Base-by-base conservation (phyloP, 1,140 invertebrate genomes). In the Anadara kagoshimensis region DNA sequence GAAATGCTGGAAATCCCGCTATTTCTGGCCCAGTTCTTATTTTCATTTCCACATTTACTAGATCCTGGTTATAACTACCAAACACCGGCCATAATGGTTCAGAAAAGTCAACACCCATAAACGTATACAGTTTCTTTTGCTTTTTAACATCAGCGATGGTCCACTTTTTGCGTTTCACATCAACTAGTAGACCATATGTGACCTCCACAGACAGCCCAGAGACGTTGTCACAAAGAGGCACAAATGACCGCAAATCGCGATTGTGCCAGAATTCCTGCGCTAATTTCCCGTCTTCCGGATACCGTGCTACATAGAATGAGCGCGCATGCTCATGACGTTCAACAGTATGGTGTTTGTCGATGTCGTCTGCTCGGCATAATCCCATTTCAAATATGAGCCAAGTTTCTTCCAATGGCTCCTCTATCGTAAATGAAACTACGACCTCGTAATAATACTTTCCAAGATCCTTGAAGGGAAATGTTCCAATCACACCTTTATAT, bases 241-340 rank as follows among this genome's bases (percentile, higher is more conserved):
- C 72, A 41, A 71, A 77, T 10, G 67, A 66, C 36, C 76, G 61
- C 11, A 81, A 69, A 26, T 81, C 79, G 4, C 79, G 70, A 47
- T 81, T 78, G 62, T 81, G 79, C 79, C 79, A 81, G 43, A 81
- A 81, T 66, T 81, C 79, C 43, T 78, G 76, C 0, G 79, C 75
- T 58, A 81, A 47, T 57, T 81, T 81, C 2, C 79, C 79, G 59
- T 76, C 76, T 56, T 81, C 79, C 18, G 79, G 79, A 43, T 78
- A 81, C 44, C 79, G 68, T 24, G 79, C 79, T n/a, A 81, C 79
- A 51, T 81, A 81, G 58, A 76, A 81, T 11, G 79, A 81, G 5
- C 79, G 53, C 20, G 79, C 76, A 69, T 74, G 64, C 56, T 81
- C 79, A 54, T 81, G 79, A 1, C 79, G 66, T 53, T 81, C 79